A percentile compares a stretch with the other conserved stretches of the same genome.
Conservation (phyloP, 2,888 invertebrate species). For the Pristionchus arcanus region DNA sequence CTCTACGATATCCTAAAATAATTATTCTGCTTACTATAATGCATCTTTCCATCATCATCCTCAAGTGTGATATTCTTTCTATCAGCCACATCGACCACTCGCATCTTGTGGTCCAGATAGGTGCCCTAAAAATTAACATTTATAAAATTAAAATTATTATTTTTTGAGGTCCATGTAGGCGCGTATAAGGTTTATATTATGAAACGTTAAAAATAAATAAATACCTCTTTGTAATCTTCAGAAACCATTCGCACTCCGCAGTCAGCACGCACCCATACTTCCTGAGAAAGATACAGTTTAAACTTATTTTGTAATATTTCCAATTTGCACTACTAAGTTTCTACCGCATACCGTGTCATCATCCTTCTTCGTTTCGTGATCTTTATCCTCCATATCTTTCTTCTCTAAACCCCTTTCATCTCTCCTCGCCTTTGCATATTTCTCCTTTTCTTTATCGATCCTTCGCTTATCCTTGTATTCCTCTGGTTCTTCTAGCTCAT, state of each 20-base stretch:
- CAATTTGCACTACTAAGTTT: neutral
- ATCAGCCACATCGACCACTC: conserved; percentile 68
- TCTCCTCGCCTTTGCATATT: conserved; percentile 42
- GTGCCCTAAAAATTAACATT: conserved; percentile 15
- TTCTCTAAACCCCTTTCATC: conserved; percentile 13
- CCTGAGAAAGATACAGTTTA: neutral
- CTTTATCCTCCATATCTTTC: conserved; percentile 34
- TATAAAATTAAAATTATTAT: neutral
- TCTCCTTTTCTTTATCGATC: conserved; percentile 45
- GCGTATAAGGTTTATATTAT: neutral
- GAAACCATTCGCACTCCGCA: conserved; percentile 66
- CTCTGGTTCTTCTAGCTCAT: too few relatives aligned
- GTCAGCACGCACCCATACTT: conserved; percentile 67
- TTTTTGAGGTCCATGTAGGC: too few relatives aligned
- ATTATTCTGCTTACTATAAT: conserved; percentile 59
- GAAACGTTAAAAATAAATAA: neutral
- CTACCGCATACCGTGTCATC: conserved; percentile 16
- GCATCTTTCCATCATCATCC: conserved; percentile 62
- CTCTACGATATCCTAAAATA: neutral
- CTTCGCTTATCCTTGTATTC: conserved; percentile 63
- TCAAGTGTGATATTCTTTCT: conserved; percentile 65
- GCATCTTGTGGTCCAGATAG: conserved; percentile 62
- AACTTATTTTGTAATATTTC: too few relatives aligned
- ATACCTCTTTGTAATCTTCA: conserved; percentile 61
- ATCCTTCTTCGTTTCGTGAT: conserved; percentile 18